A percentile compares a stretch with the other conserved stretches of the same genome.
Evolutionary conservation across 2,888 invertebrate species (phyloP).

Genomic region (Synanthedon andrenaeformis): DNA sequence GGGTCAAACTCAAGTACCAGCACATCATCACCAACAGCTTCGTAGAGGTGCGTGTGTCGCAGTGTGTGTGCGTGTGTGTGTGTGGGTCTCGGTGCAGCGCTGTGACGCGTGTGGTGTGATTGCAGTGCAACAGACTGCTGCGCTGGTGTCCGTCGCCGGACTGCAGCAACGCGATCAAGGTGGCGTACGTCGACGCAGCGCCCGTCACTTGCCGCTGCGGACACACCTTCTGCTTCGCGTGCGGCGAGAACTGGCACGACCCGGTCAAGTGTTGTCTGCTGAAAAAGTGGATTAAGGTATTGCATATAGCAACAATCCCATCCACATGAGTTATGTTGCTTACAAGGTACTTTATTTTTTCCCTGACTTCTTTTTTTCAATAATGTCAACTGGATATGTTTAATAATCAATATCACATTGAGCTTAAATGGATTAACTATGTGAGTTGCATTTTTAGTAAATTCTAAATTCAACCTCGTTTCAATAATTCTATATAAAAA

Average conservation of each 20-base stretch:
- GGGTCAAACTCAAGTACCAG: constrained; percentile 93
- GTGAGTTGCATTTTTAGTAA: no score
- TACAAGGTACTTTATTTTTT: neutral
- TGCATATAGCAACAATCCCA: neutral
- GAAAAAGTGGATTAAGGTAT: constrained; percentile 93
- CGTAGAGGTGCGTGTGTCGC: constrained; percentile 77
- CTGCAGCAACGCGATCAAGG: constrained; percentile 95
- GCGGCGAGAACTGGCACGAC: constrained; percentile 98
- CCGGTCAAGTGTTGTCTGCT: constrained; percentile 95
- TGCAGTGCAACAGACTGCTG: constrained; percentile 91
- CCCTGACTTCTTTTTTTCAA: neutral
- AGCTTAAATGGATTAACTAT: no score
- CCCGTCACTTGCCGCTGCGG: constrained; percentile 94
- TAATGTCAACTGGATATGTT: neutral
- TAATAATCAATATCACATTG: neutral
- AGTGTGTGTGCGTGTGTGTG: neutral
- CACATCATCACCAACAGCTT: constrained; percentile 98
- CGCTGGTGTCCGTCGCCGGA: constrained; percentile 99
- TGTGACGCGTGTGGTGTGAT: constrained; percentile 13
- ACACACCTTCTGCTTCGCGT: constrained; percentile 95
- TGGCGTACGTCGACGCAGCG: constrained; percentile 89
- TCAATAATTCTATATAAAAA: no score
- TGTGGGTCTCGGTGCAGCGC: constrained; percentile 27
- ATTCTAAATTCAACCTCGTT: no score
- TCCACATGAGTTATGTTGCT: neutral